Percentiles rank a stretch among this genome's conserved stretches.
These are phyloP conservation scores for Rhabditophanes sp. DNA, from an alignment of 2,888 invertebrate species.

Conservation along the genomic window DNA sequence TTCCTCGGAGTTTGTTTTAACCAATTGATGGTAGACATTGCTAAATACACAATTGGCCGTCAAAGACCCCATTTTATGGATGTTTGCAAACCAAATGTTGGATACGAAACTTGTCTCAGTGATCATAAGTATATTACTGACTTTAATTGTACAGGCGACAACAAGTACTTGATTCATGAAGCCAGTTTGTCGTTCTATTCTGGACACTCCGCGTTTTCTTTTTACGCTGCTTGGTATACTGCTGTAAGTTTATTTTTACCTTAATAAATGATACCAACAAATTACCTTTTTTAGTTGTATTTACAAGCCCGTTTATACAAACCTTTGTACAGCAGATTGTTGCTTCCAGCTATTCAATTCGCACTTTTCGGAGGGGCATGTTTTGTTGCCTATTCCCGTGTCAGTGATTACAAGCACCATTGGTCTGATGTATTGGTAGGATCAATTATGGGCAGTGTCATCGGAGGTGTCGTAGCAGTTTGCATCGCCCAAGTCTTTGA, in stretches of 20 bases:
- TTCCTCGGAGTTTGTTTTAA: slow-evolving; percentile 43
- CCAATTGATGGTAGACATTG: slow-evolving; percentile 58
- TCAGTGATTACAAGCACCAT: slow-evolving; percentile 58
- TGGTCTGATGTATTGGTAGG: slow-evolving; percentile 90
- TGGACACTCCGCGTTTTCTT: slow-evolving; percentile 43
- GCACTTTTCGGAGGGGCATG: slow-evolving; percentile 41
- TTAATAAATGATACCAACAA: neutral
- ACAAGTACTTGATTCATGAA: slow-evolving; percentile 29
- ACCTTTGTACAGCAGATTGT: slow-evolving; percentile 58
- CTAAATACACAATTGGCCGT: slow-evolving; percentile 79
- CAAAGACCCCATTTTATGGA: slow-evolving; percentile 81
- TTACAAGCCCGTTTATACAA: slow-evolving; percentile 68
- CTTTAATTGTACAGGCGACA: slow-evolving; percentile 28
- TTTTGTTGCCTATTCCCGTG: slow-evolving; percentile 23
- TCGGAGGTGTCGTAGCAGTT: slow-evolving; percentile 36
- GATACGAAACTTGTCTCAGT: slow-evolving; percentile 16
- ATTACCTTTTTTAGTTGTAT: slow-evolving; percentile 55
- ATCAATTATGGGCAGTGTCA: slow-evolving; percentile 47
- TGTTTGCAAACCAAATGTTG: slow-evolving; percentile 60
- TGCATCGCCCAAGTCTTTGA: slow-evolving; percentile 40
- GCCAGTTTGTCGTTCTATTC: slow-evolving; percentile 42
- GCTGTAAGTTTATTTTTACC: slow-evolving; percentile 15
- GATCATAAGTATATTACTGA: slow-evolving; percentile 24
- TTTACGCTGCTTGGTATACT: slow-evolving; percentile 43
- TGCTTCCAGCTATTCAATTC: slow-evolving; percentile 71